Evolutionary conservation across 2,113 vertebrate genomes (phyloP), one percentile per base, ranked within the genome.

Genomic region (Corvus hawaiiensis): DNA sequence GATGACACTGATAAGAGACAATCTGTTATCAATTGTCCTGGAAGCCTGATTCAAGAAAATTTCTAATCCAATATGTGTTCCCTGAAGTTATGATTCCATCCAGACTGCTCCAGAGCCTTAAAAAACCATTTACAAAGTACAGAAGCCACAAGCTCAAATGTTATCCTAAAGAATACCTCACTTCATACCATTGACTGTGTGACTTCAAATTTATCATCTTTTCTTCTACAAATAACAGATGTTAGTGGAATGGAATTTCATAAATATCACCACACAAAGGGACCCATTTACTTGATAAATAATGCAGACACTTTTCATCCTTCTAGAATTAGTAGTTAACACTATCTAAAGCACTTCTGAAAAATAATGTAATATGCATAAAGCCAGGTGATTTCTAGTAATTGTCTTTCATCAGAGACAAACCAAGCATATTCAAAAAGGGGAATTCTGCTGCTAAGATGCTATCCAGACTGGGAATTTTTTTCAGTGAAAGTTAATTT

Each of bases 191-290:
- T 3, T 68, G 63, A 83, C 72, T 90, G 58, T 48, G 74, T 96
- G 80, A 95, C 91, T 97, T 90, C 77, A 94, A 90, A 89, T 87
- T 72, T 77, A 93, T 69, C 85, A 88, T 63, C 81, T 96, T 94
- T 79, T 80, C 51, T 90, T 92, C 20, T 71, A 85, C 63, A 59
- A 94, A 73, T 64, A 94, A 67, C 41, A 87, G 94, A 95, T 75
- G 66, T 69, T 64, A 81, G 62, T 35, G 37, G 62, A 86, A 55
- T 19, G 32, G 52, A 80, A 82, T 64, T 87, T 89, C n/a, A 83
- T 78, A 91, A 95, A 75, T 61, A 89, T 32, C 68, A 74, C 41
- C 79, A 85, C 21, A 83, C 44, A 95, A 81, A 90, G 74, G 69
- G 93, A 84, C 41, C 74, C 3, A 54, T 63, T 95, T 69, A 91